Evolutionary conservation across 2,797 vertebrate species (phyloP), one percentile per base, ranked within the genome.

Genomic region (Onychomys arenicola): DNA sequence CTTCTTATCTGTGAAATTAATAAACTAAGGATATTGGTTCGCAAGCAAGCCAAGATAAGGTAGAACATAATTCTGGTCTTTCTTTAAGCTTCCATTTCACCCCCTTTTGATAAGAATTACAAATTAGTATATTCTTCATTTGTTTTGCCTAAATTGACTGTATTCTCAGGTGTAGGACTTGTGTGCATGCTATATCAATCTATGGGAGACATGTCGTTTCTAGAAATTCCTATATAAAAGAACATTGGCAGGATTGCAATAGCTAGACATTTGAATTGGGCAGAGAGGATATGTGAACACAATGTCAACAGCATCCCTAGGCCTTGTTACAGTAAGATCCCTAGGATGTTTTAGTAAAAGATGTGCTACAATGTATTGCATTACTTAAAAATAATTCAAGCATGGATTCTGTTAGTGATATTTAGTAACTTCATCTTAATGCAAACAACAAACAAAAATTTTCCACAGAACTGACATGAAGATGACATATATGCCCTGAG

Each of bases 351-450:
- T 43, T 25, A 71, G 7, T 46, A 76, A 65, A 32, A 91, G 19
- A 84, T 32, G 16, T 73, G 43, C 57, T 55, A 0, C 17, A 34
- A n/a, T 40, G 17, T 0, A 71, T 63, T 37, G 19, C 6, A 8
- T 29, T 71, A 23, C 49, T 93, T 88, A 73, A 96, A 89, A 96
- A 71, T 25, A 87, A 83, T 25, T 34, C 14, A 86, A 83, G 14
- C 27, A 55, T 11, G 0, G 8, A 0, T 82, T 46, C 71, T 49
- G 14, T 40, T 13, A 40, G 67, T 46, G 71, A 76, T 82, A 37
- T 49, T 92, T 16, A 55, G 17, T 14, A 93, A 71, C 61, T 69
- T 23, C 27, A 63, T 80, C n/a, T 89, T 90, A n/a, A 12, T 16
- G 63, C 29, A 34, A 34, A 13, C 29, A 67, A 34, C 29, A 6